phyloP scores from a whole-genome alignment of 2,888 invertebrate species.

The Erpobdella octoculata region DNA sequence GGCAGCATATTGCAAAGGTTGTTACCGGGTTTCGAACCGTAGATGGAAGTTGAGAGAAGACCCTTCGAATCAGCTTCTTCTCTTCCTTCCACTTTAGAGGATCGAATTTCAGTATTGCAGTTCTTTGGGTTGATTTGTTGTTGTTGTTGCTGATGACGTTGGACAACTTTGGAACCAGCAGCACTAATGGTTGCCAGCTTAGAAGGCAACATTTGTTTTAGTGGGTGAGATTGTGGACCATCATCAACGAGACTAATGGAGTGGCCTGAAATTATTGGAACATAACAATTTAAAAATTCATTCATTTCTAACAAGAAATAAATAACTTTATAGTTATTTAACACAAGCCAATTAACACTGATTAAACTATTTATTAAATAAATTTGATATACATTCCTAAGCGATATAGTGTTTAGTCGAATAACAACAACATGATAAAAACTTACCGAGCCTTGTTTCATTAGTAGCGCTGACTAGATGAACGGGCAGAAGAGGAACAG shows the following conservation, averaged over 20 bases:
- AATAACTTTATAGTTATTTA: too few species aligned
- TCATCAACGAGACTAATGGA: too few species aligned
- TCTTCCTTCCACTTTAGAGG: background rate
- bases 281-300: too few species aligned
- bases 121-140: background rate
- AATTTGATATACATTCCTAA: background rate
- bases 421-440: background rate
- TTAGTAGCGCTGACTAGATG: background rate
- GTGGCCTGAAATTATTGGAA: too few species aligned
- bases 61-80: background rate
- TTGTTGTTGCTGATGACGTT: background rate
- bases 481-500: background rate
- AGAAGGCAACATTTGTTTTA: too few species aligned
- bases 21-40: background rate
- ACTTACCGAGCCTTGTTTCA: background rate
- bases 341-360: too few species aligned
- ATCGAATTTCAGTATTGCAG: background rate
- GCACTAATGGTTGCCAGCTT: too few species aligned
- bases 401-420: background rate
- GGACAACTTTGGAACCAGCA: too few species aligned
- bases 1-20: background rate
- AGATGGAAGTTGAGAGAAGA: background rate
- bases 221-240: too few species aligned
- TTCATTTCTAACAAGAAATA: too few species aligned
- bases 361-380: too few species aligned